Evolutionary conservation across 1,140 invertebrate species (phyloP), one percentile per base, ranked within the genome.

Genomic region (Drosophila sproati): DNA sequence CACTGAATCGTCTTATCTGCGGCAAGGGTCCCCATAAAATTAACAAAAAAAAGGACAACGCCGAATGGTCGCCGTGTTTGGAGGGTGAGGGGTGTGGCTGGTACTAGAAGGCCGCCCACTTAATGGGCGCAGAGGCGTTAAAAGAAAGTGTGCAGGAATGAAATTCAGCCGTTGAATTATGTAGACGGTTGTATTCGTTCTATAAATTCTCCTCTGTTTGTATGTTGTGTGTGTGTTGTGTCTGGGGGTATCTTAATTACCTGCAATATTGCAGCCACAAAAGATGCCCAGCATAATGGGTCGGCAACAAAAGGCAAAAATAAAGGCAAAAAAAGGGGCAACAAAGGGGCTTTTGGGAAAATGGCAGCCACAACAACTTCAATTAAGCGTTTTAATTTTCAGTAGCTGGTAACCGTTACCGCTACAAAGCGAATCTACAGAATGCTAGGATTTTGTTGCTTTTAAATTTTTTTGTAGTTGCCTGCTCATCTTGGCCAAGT

Each of bases 381-480:
- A 85, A 88, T 89, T 81, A 82, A 85, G 80, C 73, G 74, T 78
- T 88, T 88, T 81, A 80, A 85, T 88, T 89, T 60, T 80, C 77
- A 88, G 75, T 77, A 69, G 72, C 64, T 72, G 64, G 72, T 70
- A 77, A 86, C 55, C 29, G 45, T 54, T 51, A 62, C 29, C 71
- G 2, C 32, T 29, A 32, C 48, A 43, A 69, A 72, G 72, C 73
- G 73, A 67, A 86, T 86, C 63, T 63, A 50, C 73, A 72, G 76
- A 82, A 79, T 76, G 80, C 69, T 78, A 73, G 75, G 64, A 77
- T 75, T 75, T 78, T 78, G n/a, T 64, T 56, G 41, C 54, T 55
- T 56, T 57, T 52, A 28, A 8, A n/a, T 47, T 67, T 29, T 39
- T 45, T 56, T 62, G 7, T 63, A n/a, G 10, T 47, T 29, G 32